Base-by-base conservation (phyloP, 2,113 vertebrate species). In the Coptodon rendalli region DNA sequence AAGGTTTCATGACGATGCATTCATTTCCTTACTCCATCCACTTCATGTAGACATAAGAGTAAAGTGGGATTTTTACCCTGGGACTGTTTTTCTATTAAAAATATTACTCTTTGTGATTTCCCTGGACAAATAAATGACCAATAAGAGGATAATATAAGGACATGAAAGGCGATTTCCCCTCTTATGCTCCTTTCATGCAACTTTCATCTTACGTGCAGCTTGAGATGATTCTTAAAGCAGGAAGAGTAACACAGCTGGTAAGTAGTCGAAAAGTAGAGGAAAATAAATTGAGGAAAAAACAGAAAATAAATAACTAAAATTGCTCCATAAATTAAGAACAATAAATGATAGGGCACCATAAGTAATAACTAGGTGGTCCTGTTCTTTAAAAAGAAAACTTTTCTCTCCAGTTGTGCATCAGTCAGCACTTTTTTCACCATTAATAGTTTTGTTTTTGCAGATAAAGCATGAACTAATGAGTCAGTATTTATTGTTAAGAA, bases 61-160 rank as follows among this genome's bases (percentile, higher is more conserved):
- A 40, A 50, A 81, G 73, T 73, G 17, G 22, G 8, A 17, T 76
- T 76, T 34, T 86, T 89, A 63, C 73, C 73, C 22, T 48, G 12
- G 13, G 83, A 85, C 61, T 36, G 71, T 76, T 79, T 68, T 59
- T 57, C 63, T 86, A 81, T 89, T 90, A 73, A 86, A 89, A 76
- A 52, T 68, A 87, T 87, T 45, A 24, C 82, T 88, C 48, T 14
- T 86, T 56, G 89, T 57, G 29, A 24, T 17, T 86, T 81, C 24
- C 19, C 52, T 82, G 52, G 80, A 80, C 45, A 57, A 63, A 63
- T 87, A 56, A 81, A 82, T 14, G 17, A 81, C 19, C 17, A 78
- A 68, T 29, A 76, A 56, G 16, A 71, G 6, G 8, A 83, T 50
- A 56, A 73, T 68, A 40, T 24, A 63, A 56, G n/a, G 71, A 40